These are phyloP conservation scores for Halcyon badia DNA, from an alignment of 2,797 vertebrate species.

Conservation along the genomic window DNA sequence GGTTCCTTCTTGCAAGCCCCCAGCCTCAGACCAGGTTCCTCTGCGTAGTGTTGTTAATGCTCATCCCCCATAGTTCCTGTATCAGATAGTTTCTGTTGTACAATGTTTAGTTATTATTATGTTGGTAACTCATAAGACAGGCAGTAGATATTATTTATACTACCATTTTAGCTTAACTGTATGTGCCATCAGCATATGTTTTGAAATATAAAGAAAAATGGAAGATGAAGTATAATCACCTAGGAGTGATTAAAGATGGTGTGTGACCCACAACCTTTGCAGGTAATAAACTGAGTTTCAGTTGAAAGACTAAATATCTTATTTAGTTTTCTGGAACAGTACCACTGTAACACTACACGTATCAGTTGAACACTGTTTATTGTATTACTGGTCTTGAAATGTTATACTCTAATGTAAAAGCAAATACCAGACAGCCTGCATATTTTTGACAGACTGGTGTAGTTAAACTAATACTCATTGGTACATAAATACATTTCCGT, in stretches of 20 bases:
- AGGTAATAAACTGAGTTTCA: constrained; percentile 16
- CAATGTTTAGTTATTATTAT: not conserved
- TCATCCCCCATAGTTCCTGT: rapidly evolving
- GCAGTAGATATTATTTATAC: not conserved
- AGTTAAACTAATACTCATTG: constrained; percentile 2
- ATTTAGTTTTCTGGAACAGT: constrained; percentile 47
- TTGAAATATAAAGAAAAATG: not conserved
- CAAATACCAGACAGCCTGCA: constrained; percentile 28
- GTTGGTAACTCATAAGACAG: not conserved
- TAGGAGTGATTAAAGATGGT: not conserved
- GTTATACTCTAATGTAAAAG: constrained; percentile 40
- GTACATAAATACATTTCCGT: constrained; percentile 10
- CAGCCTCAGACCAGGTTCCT: not conserved
- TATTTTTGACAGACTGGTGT: not conserved
- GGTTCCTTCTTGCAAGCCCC: not conserved
- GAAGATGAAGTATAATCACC: not conserved
- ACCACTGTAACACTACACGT: not conserved
- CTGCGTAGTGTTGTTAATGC: rapidly evolving
- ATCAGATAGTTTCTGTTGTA: not conserved
- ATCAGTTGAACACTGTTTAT: constrained; percentile 60
- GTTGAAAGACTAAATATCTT: constrained; percentile 39
- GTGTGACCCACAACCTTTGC: not conserved
- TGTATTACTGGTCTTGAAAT: constrained; percentile 55
- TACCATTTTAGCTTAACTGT: not conserved
- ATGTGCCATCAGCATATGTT: not conserved